A percentile compares a stretch with the other conserved stretches of the same genome.
Conservation (phyloP, 2,113 vertebrate species). For the Anseranas semipalmata region DNA sequence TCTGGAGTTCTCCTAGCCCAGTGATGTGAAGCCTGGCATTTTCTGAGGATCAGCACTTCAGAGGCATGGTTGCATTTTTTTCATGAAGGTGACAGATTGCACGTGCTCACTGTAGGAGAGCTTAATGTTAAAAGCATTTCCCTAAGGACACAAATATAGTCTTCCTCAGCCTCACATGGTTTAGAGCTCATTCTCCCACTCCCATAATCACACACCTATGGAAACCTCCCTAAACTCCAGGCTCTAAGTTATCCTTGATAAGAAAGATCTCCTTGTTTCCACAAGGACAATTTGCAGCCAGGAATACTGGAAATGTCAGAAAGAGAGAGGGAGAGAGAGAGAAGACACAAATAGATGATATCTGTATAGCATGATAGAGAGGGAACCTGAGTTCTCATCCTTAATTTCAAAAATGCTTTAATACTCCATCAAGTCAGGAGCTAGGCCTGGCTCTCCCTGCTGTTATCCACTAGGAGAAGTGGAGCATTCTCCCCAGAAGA, state of each 20-base stretch:
- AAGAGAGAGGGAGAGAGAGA: neutral
- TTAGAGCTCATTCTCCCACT: neutral
- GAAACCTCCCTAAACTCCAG: neutral
- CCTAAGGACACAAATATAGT: neutral
- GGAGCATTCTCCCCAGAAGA: neutral
- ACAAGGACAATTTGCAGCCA: fast-evolving
- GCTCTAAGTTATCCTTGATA: neutral
- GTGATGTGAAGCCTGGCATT: neutral
- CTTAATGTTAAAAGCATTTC: neutral
- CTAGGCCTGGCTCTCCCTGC: neutral
- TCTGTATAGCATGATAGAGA: neutral
- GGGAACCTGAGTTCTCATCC: neutral
- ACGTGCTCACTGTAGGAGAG: neutral
- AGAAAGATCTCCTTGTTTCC: neutral
- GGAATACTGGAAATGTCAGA: neutral
- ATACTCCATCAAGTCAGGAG: neutral
- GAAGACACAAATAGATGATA: neutral
- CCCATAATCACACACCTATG: neutral
- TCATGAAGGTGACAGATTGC: neutral
- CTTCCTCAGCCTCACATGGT: neutral
- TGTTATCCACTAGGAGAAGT: neutral
- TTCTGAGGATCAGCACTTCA: neutral
- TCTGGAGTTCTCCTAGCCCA: neutral
- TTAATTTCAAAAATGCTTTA: neutral
- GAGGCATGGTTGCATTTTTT: neutral